Conservation (phyloP, 1,140 invertebrate genomes). For the Callitettix versicolor region DNA sequence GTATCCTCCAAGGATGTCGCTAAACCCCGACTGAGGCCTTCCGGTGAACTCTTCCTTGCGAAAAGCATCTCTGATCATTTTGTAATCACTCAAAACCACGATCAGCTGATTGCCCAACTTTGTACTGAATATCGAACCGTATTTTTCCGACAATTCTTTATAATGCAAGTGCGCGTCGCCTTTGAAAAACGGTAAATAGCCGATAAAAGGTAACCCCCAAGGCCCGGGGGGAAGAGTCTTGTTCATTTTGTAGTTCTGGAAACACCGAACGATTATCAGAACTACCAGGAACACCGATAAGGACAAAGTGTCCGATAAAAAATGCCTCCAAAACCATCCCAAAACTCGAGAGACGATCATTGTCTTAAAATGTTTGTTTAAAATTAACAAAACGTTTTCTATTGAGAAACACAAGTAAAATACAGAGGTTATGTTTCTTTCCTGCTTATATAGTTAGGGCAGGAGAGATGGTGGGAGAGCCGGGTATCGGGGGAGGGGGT, state of each 20-base stretch:
- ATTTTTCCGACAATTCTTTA: constrained; percentile 57
- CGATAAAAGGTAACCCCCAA: constrained; percentile 69
- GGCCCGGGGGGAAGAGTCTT: constrained; percentile 65
- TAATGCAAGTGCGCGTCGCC: constrained; percentile 66
- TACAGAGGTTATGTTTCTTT: no score
- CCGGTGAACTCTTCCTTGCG: constrained; percentile 74
- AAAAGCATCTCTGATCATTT: constrained; percentile 73
- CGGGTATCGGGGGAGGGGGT: no score
- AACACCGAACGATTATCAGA: not conserved
- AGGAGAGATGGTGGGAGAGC: no score
- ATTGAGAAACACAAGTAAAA: no score
- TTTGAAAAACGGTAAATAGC: constrained; percentile 69
- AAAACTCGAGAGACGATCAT: no score
- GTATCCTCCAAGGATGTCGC: constrained; percentile 75
- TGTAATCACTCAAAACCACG: constrained; percentile 75
- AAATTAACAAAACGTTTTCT: no score
- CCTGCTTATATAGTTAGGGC: no score
- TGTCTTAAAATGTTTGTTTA: no score
- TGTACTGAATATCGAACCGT: constrained; percentile 72
- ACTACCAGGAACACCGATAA: not conserved
- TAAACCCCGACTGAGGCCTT: constrained; percentile 70
- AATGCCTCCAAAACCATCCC: not conserved
- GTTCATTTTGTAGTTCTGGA: not conserved
- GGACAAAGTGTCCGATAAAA: not conserved
- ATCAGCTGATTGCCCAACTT: constrained; percentile 67